phyloP scores from a whole-genome alignment of 2,888 invertebrate species.

The Atrina japonica region DNA sequence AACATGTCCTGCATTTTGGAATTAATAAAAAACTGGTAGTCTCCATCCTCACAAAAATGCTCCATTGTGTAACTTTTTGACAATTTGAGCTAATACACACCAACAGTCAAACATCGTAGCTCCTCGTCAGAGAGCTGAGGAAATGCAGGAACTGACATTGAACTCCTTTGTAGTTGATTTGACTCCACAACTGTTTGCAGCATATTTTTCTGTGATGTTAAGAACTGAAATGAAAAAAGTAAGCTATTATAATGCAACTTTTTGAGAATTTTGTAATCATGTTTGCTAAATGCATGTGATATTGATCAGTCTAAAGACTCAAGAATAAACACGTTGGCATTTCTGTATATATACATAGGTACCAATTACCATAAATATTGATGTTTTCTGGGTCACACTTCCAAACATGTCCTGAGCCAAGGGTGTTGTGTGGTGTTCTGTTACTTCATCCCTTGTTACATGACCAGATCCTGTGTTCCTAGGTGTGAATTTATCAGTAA shows the following conservation, averaged over 20 bases:
- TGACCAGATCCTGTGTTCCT: slow-evolving; percentile 28
- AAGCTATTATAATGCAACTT: too few relatives aligned
- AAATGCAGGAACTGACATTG: slow-evolving; percentile 4
- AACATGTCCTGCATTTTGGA: not conserved
- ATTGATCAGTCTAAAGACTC: too few relatives aligned
- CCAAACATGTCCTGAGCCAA: slow-evolving; percentile 33
- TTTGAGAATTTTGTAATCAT: too few relatives aligned
- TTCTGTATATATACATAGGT: slow-evolving; percentile 34
- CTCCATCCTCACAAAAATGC: slow-evolving; percentile 30
- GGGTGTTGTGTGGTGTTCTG: slow-evolving; percentile 29
- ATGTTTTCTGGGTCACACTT: slow-evolving; percentile 6
- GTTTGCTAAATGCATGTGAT: too few relatives aligned
- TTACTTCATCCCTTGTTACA: slow-evolving; percentile 14
- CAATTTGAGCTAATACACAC: slow-evolving; percentile 28
- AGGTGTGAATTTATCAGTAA: slow-evolving; percentile 16
- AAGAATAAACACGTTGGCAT: too few relatives aligned
- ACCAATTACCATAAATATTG: slow-evolving; percentile 25
- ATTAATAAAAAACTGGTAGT: slow-evolving; percentile 15
- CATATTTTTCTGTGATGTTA: slow-evolving; percentile 4
- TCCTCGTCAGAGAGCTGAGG: slow-evolving; percentile 25
- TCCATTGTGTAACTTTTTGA: slow-evolving; percentile 18
- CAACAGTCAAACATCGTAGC: slow-evolving; percentile 17
- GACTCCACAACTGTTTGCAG: slow-evolving; percentile 9
- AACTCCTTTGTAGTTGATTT: slow-evolving; percentile 13
- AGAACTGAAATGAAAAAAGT: slow-evolving; percentile 1